Percentiles rank a stretch among this genome's conserved stretches.
These are phyloP conservation scores for Choloepus didactylus DNA, from an alignment of 2,797 vertebrate species.

Conservation along the genomic window DNA sequence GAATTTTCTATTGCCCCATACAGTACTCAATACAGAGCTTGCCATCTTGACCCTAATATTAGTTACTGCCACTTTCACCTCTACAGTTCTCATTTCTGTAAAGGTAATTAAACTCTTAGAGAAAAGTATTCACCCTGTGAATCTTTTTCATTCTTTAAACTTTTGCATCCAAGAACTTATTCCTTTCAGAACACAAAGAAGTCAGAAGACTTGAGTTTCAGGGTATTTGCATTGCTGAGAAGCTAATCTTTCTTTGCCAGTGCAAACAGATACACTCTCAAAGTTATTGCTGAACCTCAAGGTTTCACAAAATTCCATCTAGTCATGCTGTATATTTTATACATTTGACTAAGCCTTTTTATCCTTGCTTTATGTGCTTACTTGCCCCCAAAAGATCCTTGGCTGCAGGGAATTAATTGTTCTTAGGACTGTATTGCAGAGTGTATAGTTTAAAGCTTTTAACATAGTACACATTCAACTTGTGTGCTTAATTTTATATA, in stretches of 20 bases:
- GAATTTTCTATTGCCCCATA: neutral
- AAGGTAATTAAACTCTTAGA: constrained; percentile 18
- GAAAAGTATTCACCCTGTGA: neutral
- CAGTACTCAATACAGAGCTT: neutral
- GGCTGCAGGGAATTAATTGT: neutral
- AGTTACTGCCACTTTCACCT: neutral
- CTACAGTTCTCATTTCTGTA: neutral
- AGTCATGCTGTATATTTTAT: neutral
- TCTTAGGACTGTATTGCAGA: neutral
- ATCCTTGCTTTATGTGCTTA: neutral
- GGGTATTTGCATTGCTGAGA: neutral
- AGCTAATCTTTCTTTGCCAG: neutral
- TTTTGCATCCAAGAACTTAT: neutral
- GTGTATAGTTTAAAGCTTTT: neutral
- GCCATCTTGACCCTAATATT: neutral
- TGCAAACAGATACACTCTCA: neutral
- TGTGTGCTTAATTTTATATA: neutral
- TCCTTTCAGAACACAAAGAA: neutral
- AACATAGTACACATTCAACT: neutral
- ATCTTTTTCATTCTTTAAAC: neutral
- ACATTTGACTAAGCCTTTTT: constrained; percentile 15
- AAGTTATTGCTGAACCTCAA: neutral
- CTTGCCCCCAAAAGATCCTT: neutral
- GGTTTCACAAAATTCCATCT: neutral
- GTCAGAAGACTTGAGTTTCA: neutral